Percentiles rank a stretch among this genome's conserved stretches.
Evolutionary conservation across 1,140 invertebrate genomes (phyloP).

Genomic region (Drosophila lowei): DNA sequence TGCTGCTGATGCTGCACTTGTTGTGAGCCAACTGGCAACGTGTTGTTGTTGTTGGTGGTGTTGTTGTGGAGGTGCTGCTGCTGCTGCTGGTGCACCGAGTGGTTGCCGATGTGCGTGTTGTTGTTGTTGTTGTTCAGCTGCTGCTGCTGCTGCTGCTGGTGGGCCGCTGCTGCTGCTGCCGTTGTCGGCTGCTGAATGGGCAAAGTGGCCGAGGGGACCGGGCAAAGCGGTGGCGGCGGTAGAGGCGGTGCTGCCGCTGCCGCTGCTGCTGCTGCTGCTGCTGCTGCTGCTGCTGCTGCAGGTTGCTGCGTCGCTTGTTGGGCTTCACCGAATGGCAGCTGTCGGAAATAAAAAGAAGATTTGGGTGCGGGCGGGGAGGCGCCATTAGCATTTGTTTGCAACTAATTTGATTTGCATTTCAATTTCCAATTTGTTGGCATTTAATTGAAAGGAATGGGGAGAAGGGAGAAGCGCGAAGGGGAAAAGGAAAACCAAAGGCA

Average conservation of each 20-base stretch:
- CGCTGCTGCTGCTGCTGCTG: slow-evolving; percentile 48
- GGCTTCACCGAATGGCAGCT: slow-evolving; percentile 74
- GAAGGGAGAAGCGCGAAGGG: background rate
- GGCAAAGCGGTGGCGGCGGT: slow-evolving; percentile 42
- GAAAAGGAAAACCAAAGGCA: background rate
- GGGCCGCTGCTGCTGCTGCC: slow-evolving; percentile 32
- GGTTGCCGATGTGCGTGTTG: slow-evolving; percentile 21
- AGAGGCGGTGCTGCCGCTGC: slow-evolving; percentile 41
- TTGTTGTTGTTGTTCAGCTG: slow-evolving; percentile 41
- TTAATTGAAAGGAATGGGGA: slow-evolving; percentile 54
- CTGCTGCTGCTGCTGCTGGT: slow-evolving; percentile 51
- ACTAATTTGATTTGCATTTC: slow-evolving; percentile 75
- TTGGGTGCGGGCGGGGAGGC: background rate
- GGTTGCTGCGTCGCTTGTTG: slow-evolving; percentile 66
- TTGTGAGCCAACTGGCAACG: slow-evolving; percentile 52
- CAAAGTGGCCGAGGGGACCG: slow-evolving; percentile 57
- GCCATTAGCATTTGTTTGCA: slow-evolving; percentile 46
- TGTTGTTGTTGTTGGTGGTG: slow-evolving; percentile 57
- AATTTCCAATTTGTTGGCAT: slow-evolving; percentile 63
- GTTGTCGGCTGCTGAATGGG: slow-evolving; percentile 42
- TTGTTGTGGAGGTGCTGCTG: slow-evolving; percentile 30
- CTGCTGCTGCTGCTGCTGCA: slow-evolving; percentile 49
- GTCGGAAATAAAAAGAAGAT: slow-evolving; percentile 9
- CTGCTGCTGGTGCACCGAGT: slow-evolving; percentile 6
- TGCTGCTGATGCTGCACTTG: slow-evolving; percentile 48